phyloP scores from a whole-genome alignment of 1,140 invertebrate genomes.

The Wiebesia pumilae region DNA sequence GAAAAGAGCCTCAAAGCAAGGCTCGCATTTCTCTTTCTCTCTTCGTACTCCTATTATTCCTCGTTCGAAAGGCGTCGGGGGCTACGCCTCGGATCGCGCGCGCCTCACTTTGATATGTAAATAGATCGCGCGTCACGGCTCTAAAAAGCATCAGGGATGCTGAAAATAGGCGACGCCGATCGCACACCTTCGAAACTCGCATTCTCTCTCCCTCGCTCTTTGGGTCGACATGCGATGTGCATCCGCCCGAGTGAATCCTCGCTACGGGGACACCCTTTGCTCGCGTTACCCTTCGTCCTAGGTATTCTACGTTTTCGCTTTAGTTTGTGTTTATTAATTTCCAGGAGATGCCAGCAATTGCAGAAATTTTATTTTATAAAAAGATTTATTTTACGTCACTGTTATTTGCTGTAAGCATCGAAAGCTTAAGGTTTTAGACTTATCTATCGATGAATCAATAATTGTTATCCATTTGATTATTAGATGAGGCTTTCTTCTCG shows the following conservation, averaged over 20 bases:
- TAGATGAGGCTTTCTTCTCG: no score
- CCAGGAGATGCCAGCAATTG: not conserved
- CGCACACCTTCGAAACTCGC: not conserved
- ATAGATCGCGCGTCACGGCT: conserved; percentile 58
- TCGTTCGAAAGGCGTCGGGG: conserved; percentile 49
- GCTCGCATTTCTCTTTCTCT: conserved; percentile 21
- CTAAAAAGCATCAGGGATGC: not conserved
- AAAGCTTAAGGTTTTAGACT: no score
- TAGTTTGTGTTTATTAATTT: not conserved
- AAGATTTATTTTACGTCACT: no score
- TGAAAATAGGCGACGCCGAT: conserved; percentile 29
- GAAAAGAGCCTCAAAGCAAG: conserved; percentile 42
- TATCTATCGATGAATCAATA: no score
- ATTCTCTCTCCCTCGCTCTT: not conserved
- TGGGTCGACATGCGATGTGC: conserved; percentile 65
- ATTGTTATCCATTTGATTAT: no score
- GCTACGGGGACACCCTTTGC: not conserved
- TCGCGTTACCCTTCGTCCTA: not conserved
- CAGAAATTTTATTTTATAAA: no score
- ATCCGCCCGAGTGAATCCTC: conserved; percentile 68
- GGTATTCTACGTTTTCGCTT: not conserved
- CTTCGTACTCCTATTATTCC: conserved; percentile 30
- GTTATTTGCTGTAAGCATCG: no score
- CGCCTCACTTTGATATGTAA: conserved; percentile 72
- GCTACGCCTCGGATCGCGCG: conserved; percentile 51